These are phyloP conservation scores for Caenorhabditis remanei DNA, from an alignment of 1,140 invertebrate species.

Conservation along the genomic window DNA sequence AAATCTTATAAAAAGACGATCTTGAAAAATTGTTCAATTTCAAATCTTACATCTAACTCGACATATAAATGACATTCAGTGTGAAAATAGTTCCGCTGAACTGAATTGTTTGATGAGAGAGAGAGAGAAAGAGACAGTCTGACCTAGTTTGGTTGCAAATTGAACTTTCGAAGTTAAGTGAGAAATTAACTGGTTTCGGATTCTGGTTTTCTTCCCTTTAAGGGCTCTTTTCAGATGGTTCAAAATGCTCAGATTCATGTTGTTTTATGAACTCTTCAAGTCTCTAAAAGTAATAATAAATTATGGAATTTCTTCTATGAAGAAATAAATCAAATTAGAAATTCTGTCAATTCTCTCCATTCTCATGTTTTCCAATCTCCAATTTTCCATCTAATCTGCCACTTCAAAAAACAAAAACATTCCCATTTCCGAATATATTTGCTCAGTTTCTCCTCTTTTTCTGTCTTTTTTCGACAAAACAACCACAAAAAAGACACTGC, in stretches of 20 bases:
- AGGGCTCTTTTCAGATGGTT: too few species aligned
- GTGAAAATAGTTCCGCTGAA: not conserved
- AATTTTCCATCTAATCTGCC: not conserved
- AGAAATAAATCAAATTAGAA: too few species aligned
- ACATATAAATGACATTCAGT: not conserved
- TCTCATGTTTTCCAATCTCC: too few species aligned
- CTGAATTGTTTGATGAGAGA: not conserved
- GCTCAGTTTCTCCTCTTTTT: not conserved
- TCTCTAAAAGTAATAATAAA: too few species aligned
- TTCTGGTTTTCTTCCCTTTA: not conserved
- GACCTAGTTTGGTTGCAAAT: conserved; percentile 8
- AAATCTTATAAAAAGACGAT: too few species aligned
- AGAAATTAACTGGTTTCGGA: not conserved
- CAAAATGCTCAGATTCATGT: too few species aligned
- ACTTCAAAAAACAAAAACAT: not conserved
- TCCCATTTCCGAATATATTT: not conserved
- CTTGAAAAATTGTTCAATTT: too few species aligned
- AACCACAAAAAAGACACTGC: not conserved
- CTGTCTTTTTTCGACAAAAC: not conserved
- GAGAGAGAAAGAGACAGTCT: not conserved
- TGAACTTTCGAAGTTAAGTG: conserved; percentile 15
- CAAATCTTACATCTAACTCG: too few species aligned
- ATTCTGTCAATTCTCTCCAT: too few species aligned
- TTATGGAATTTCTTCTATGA: too few species aligned
- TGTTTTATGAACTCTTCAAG: too few species aligned